A percentile compares a stretch with the other conserved stretches of the same genome.
These are phyloP conservation scores for Galago senegalensis DNA, from an alignment of 2,797 vertebrate genomes.

Conservation along the genomic window DNA sequence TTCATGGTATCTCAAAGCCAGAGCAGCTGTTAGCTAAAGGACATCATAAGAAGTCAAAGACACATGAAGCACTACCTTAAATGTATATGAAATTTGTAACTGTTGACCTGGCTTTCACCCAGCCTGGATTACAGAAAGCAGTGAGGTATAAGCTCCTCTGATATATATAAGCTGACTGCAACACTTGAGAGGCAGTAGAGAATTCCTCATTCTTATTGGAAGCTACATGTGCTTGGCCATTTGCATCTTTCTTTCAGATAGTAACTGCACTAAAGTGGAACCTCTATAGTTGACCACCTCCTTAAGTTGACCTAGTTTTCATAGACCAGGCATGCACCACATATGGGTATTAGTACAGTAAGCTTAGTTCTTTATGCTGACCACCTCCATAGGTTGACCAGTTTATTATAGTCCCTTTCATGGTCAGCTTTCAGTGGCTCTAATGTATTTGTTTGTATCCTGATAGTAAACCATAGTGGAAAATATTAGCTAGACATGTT, in stretches of 20 bases:
- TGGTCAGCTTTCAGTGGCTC: no score
- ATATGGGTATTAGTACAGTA: no score
- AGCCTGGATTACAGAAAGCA: neutral
- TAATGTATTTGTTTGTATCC: neutral
- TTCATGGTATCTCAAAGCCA: neutral
- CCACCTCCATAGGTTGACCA: no score
- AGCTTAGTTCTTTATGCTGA: no score
- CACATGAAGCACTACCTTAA: neutral
- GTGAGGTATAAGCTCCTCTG: neutral
- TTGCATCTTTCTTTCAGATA: neutral
- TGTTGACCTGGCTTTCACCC: neutral
- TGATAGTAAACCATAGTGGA: slow-evolving; percentile 4
- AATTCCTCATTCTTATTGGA: neutral
- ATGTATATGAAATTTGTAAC: neutral
- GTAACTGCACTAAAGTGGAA: neutral
- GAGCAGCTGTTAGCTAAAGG: neutral
- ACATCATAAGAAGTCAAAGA: neutral
- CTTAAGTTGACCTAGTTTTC: no score
- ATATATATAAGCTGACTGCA: neutral
- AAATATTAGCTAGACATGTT: neutral
- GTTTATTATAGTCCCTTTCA: no score
- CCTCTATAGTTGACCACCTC: no score
- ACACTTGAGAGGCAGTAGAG: neutral
- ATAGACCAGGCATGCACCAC: no score
- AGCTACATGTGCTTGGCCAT: neutral